Percentiles rank a stretch among this genome's conserved stretches.
phyloP scores from a whole-genome alignment of 1,140 invertebrate species.

The Drosophila fuyamai region DNA sequence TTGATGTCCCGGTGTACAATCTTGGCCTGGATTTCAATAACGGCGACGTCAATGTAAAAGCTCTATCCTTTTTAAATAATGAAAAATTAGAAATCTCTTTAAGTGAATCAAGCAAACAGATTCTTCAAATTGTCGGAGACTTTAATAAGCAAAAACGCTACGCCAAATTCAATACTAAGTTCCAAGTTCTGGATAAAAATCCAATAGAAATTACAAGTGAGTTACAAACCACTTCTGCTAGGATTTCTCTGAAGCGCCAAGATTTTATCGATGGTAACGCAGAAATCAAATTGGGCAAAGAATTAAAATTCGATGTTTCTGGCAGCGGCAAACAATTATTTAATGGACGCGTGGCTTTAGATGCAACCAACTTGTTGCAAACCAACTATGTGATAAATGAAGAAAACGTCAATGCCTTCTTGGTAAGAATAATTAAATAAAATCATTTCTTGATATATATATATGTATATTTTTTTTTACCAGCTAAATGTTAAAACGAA shows the following conservation, averaged over 20 bases:
- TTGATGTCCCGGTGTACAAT: slow-evolving; percentile 50
- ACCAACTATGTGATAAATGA: slow-evolving; percentile 87
- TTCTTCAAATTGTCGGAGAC: slow-evolving; percentile 47
- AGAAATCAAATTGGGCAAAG: slow-evolving; percentile 88
- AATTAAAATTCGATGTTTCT: slow-evolving; percentile 87
- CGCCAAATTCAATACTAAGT: slow-evolving; percentile 56
- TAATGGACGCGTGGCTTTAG: slow-evolving; percentile 87
- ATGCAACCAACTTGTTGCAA: slow-evolving; percentile 89
- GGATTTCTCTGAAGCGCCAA: slow-evolving; percentile 82
- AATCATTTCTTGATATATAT: background rate
- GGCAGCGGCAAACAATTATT: slow-evolving; percentile 87
- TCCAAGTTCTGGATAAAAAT: slow-evolving; percentile 58
- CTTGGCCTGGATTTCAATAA: slow-evolving; percentile 37
- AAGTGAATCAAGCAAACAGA: slow-evolving; percentile 63
- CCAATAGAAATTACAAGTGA: slow-evolving; percentile 62
- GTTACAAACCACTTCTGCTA: slow-evolving; percentile 57
- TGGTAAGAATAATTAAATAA: slow-evolving; percentile 84
- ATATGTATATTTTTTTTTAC: slow-evolving; percentile 3
- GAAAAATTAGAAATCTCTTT: slow-evolving; percentile 71
- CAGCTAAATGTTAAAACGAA: slow-evolving; percentile 67
- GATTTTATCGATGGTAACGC: slow-evolving; percentile 86
- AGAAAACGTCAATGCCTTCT: slow-evolving; percentile 87
- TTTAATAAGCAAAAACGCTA: slow-evolving; percentile 56
- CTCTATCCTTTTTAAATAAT: slow-evolving; percentile 31
- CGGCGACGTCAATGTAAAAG: slow-evolving; percentile 32